Evolutionary conservation across 2,888 invertebrate species (phyloP), one percentile per base, ranked within the genome.

Genomic region (Drosophila pseudotakahashii): DNA sequence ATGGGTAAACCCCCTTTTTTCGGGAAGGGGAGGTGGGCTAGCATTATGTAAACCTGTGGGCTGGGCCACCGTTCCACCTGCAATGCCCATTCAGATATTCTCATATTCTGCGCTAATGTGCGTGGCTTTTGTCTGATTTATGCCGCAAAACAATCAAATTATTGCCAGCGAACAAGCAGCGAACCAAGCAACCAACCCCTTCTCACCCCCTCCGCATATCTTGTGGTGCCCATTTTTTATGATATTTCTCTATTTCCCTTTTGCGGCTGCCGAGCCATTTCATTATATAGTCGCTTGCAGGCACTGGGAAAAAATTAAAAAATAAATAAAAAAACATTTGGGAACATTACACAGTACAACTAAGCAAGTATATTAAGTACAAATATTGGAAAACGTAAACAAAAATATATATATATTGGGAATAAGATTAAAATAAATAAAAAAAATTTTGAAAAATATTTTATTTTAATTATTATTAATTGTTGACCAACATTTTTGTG

Each of bases 61-160:
- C 67, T 64, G 63, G 64, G 67, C 23, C 66, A 10, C 32, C 66
- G 23, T 51, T 32, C 67, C 64, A 64, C 64, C 64, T 48, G 48
- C 48, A 16, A 16, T 34, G 48, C n/a, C 45, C 26, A 7, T 26
- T 26, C 45, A 26, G 14, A 26, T 13, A 9, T 30, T 48, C 14
- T 32, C 16, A 11, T 66, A 36, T 37, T 30, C 58, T 50, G 36
- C 59, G 75, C 63, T 75, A 61, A 72, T 84, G 74, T 79, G 82
- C 82, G 73, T 75, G 73, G 61, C 58, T 73, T 57, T 75, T 67
- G 75, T 85, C 77, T 72, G 83, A 88, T 82, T 88, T 85, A 75
- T 72, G 78, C 68, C 75, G 68, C 66, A 59, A 75, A 81, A 63
- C 83, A 85, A 88, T 82, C 77, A 85, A 85, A 88, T 88, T 77